phyloP scores from a whole-genome alignment of 2,888 invertebrate species.

The Erebia ligea region DNA sequence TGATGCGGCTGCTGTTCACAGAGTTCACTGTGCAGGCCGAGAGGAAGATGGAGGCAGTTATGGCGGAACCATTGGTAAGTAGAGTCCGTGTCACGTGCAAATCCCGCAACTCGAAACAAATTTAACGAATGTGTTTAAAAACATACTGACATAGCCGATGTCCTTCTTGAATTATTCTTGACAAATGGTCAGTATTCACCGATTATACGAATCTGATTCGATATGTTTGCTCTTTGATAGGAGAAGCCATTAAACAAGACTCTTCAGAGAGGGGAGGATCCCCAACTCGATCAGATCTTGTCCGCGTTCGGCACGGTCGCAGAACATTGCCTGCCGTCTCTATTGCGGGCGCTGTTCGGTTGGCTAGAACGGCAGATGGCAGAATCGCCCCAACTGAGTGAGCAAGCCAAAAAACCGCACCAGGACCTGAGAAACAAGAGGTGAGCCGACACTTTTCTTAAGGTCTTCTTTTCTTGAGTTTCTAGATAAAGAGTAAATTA shows the following conservation, averaged over 20 bases:
- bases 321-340: conserved; percentile 98
- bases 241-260: conserved; percentile 98
- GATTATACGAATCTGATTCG: background rate
- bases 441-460: conserved; percentile 43
- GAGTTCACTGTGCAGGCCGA: conserved; percentile 98
- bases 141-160: too few relatives aligned
- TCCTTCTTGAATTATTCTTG: too few relatives aligned
- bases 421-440: conserved; percentile 81
- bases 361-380: conserved; percentile 97
- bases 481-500: too few relatives aligned
- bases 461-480: background rate
- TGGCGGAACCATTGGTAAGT: conserved; percentile 93
- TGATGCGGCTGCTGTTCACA: conserved; percentile 96
- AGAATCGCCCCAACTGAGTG: conserved; percentile 82
- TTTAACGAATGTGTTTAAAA: too few relatives aligned
- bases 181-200: too few relatives aligned
- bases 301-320: conserved; percentile 97
- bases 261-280: conserved; percentile 97
- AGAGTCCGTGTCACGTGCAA: too few relatives aligned
- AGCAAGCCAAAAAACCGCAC: conserved; percentile 81
- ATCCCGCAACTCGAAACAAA: too few relatives aligned
- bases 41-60: conserved; percentile 97
- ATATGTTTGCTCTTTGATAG: conserved; percentile 60
- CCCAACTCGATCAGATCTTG: conserved; percentile 96
- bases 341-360: conserved; percentile 94